Conservation (phyloP, 2,888 invertebrate genomes). For the Saturnia japonica region DNA sequence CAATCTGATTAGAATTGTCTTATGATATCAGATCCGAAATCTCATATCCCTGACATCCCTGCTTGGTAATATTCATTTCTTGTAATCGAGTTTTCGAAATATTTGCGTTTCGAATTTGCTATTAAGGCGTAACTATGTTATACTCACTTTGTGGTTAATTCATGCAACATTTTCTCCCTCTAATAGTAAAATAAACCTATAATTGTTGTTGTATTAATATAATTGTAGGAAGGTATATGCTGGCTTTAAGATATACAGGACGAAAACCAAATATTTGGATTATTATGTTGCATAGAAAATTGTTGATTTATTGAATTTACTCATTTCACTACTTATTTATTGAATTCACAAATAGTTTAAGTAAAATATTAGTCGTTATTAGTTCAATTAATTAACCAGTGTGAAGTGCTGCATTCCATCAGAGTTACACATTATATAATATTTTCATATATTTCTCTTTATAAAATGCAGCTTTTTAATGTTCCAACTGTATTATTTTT, state of each 20-base stretch:
- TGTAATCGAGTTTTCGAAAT: slow-evolving; percentile 6
- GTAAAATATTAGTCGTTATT: slow-evolving; percentile 40
- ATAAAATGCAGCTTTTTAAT: slow-evolving; percentile 5
- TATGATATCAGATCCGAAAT: too few relatives aligned
- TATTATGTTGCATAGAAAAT: neutral
- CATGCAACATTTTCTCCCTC: neutral
- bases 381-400: slow-evolving; percentile 26
- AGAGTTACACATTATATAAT: slow-evolving; percentile 8
- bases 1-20: too few relatives aligned
- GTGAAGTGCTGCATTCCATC: slow-evolving; percentile 22
- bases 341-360: slow-evolving; percentile 43
- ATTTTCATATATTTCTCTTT: slow-evolving; percentile 12
- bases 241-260: neutral
- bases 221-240: neutral
- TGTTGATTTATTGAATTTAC: neutral
- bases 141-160: neutral
- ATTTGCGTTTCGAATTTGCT: slow-evolving; percentile 16
- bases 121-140: neutral
- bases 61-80: neutral
- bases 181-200: neutral
- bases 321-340: slow-evolving; percentile 41
- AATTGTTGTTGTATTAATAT: slow-evolving; percentile 1
- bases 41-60: too few relatives aligned
- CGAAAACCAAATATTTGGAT: neutral
- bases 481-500: slow-evolving; percentile 9